These are phyloP conservation scores for Hapalemur alaotrensis DNA, from an alignment of 2,797 vertebrate genomes.

Conservation along the genomic window DNA sequence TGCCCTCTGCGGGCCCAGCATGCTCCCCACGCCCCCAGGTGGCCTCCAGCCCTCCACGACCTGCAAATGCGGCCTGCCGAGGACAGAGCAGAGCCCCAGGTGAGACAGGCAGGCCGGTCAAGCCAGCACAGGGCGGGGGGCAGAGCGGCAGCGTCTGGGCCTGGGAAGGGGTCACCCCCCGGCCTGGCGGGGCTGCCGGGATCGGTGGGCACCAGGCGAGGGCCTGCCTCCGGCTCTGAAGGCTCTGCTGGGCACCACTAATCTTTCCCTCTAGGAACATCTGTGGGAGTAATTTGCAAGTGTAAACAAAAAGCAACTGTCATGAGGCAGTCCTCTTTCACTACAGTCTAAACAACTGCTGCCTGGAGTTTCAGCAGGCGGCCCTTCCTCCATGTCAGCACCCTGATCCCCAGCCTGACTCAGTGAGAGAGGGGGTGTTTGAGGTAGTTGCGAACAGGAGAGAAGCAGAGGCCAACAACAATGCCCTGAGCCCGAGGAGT, in stretches of 20 bases:
- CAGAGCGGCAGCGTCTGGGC: neutral
- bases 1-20: neutral
- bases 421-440: neutral
- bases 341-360: neutral
- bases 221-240: neutral
- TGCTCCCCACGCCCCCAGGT: no score
- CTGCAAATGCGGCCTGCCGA: neutral
- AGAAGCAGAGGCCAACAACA: neutral
- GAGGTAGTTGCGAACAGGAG: neutral
- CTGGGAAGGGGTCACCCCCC: neutral
- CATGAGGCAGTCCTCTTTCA: neutral
- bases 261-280: neutral
- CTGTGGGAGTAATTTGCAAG: neutral
- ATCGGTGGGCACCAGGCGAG: neutral
- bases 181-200: neutral
- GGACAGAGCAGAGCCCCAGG: neutral
- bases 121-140: fast-evolving
- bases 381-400: neutral
- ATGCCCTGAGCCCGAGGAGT: neutral
- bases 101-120: neutral
- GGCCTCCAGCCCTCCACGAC: neutral
- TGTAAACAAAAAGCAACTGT: neutral
- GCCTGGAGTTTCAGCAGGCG: neutral
- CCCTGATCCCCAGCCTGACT: neutral
- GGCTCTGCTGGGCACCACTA: neutral